Evolutionary conservation across 2,113 vertebrate genomes (phyloP), one percentile per base, ranked within the genome.

Genomic region (Pao palembangensis): DNA sequence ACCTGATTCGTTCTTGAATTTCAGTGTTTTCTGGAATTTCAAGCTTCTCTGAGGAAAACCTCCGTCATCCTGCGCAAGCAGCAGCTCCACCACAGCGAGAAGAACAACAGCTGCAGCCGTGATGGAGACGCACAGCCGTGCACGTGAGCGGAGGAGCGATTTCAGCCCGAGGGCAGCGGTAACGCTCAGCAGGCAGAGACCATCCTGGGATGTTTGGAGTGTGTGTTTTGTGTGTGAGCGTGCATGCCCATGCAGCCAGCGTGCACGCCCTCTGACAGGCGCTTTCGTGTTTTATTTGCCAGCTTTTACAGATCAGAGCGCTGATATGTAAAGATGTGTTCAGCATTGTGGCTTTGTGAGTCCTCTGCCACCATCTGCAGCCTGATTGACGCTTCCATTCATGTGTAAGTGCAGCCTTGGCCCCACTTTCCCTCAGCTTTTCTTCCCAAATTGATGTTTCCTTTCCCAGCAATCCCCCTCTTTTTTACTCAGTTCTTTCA

Each of bases 381-480:
- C 73, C 79, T 89, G 92, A 91, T 90, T 92, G 91, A 91, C 80
- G 83, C 86, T 87, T 91, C 92, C 89, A 93, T 92, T 94, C 93
- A 93, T 87, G 88, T 74, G 42, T 82, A 93, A 94, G 91, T 91
- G 93, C 86, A 60, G 90, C 86, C 77, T 93, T 94, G 88, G 86
- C 89, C 86, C 86, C 91, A 91, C 91, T 88, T 72, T 71, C 93
- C 34, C 88, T 65, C 87, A 84, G 92, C 92, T 94, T 94, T 92
- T 93, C 93, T 94, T 92, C 92, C 90, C 89, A 91, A 93, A 89
- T 92, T 89, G 90, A 89, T 82, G 80, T 88, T 86, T 89, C 83
- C 87, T 92, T 94, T 92, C 51, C 53, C 85, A 88, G 90, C 91
- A 86, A 88, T 85, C 89, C 86, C 80, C 86, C 82, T 88, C 82